Evolutionary conservation across 53 echinoderm and acorn worm species (phyloP), one percentile per base, ranked within the genome.

Genomic region (Arbacia lixula): DNA sequence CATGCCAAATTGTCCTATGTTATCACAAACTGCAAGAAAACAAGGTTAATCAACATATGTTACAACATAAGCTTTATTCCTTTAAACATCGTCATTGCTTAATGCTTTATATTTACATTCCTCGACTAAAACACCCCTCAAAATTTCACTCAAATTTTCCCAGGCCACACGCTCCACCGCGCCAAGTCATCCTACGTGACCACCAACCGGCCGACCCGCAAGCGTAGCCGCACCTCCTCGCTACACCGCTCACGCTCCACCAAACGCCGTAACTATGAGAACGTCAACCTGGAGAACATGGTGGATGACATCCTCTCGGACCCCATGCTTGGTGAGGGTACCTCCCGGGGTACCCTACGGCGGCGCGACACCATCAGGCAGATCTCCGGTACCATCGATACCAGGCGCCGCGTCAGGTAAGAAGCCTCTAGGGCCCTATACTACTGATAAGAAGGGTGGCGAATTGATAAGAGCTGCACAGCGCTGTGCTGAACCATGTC

Each of bases 331-430:
- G 28, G 58, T 4, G 86, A 91, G 2, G 89, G 84, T 0, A 58
- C 89, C 0, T 86, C 82, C 24, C 67, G 76, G 60, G 91, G 90
- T 6, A 66, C 84, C 1, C 16, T 99, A 39, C 88, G 86, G 28
- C 63, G 99, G 57, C 84, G 88, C 17, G 75, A 92, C 24, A 99
- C 95, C 25, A 92, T 99, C 26, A 54, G 92, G 14, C 85, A 88
- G 54, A 69, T 99, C 30, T 92, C 94, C 16, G 89, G 99, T 31
- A 91, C 87, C 66, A 88, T 99, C 40, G 87, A 86, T 43, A 92
- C 99, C 55, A 99, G 95, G 52, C 53, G 95, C 31, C 40, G 82
- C 55, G 87, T 99, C 85, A 92, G 92, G 99, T 99, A 85, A 27
- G 86, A n/a, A n/a, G n/a, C n/a, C n/a, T n/a, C n/a, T n/a, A n/a